Conservation (phyloP, 2,888 invertebrate genomes). For the Xanthostigma xanthostigma region DNA sequence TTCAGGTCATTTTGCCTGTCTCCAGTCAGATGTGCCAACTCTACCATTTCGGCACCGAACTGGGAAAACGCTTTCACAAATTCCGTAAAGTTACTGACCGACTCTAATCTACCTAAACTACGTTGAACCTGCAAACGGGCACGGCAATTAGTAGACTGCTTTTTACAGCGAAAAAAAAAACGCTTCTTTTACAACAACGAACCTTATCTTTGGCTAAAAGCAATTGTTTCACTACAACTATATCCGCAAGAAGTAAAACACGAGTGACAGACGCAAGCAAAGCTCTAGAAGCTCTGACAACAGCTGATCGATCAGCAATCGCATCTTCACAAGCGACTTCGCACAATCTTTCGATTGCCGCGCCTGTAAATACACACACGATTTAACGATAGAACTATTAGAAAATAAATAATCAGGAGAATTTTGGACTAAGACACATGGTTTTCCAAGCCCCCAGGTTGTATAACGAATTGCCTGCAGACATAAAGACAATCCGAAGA, state of each 20-base stretch:
- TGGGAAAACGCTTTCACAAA: constrained; percentile 98
- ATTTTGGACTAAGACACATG: too few species aligned
- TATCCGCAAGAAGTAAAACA: constrained; percentile 90
- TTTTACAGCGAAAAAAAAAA: too few species aligned
- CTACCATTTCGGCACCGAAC: constrained; percentile 98
- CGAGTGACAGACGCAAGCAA: constrained; percentile 89
- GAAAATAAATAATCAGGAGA: too few species aligned
- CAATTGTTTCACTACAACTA: constrained; percentile 93
- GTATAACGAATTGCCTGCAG: too few species aligned
- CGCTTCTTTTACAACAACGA: constrained; percentile 11
- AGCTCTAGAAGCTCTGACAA: constrained; percentile 86
- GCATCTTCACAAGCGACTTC: constrained; percentile 54
- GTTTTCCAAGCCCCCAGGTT: too few species aligned
- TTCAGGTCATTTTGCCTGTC: constrained; percentile 70
- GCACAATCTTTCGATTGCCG: constrained; percentile 84
- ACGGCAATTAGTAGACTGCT: not conserved
- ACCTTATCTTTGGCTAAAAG: constrained; percentile 93
- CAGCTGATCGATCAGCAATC: constrained; percentile 44
- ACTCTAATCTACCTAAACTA: constrained; percentile 69
- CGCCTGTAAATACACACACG: constrained; percentile 40
- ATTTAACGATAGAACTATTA: not conserved
- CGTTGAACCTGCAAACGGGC: constrained; percentile 47
- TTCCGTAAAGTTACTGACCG: constrained; percentile 85
- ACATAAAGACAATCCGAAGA: too few species aligned
- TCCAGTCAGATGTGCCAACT: constrained; percentile 85